Evolutionary conservation across 2,797 vertebrate species (phyloP).

Genomic region (Sylvilagus floridanus): DNA sequence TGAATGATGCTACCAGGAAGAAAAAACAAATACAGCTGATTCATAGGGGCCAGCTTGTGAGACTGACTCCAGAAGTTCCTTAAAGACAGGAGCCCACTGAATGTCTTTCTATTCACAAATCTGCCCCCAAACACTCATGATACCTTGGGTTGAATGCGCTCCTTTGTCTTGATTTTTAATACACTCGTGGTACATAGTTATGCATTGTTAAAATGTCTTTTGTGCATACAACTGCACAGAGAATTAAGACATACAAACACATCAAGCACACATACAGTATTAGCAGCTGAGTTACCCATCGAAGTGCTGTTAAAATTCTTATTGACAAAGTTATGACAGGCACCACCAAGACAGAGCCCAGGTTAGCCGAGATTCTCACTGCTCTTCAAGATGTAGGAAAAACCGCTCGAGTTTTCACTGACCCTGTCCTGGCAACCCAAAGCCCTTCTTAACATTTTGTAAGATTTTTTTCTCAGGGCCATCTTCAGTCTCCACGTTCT

Average conservation of each 20-base stretch:
- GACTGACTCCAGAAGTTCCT: neutral
- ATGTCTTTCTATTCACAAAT: neutral
- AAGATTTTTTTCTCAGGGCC: neutral
- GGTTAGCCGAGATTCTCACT: neutral
- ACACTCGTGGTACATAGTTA: neutral
- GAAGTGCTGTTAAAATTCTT: neutral
- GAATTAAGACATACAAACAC: neutral
- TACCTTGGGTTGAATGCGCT: neutral
- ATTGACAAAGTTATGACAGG: neutral
- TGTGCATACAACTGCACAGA: neutral
- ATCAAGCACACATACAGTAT: neutral
- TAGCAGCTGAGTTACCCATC: neutral
- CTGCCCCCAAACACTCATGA: neutral
- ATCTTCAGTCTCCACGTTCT: neutral
- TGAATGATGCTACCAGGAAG: neutral
- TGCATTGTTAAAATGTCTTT: neutral
- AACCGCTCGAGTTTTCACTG: neutral
- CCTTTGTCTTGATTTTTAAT: slow-evolving; percentile 26
- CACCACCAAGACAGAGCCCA: neutral
- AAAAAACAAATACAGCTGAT: neutral
- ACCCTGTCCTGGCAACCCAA: neutral
- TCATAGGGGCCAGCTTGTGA: too few relatives aligned
- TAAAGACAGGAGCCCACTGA: neutral
- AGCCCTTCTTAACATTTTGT: neutral
- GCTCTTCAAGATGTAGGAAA: neutral